These are phyloP conservation scores for Zelleria hepariella DNA, from an alignment of 2,888 invertebrate species.

Conservation along the genomic window DNA sequence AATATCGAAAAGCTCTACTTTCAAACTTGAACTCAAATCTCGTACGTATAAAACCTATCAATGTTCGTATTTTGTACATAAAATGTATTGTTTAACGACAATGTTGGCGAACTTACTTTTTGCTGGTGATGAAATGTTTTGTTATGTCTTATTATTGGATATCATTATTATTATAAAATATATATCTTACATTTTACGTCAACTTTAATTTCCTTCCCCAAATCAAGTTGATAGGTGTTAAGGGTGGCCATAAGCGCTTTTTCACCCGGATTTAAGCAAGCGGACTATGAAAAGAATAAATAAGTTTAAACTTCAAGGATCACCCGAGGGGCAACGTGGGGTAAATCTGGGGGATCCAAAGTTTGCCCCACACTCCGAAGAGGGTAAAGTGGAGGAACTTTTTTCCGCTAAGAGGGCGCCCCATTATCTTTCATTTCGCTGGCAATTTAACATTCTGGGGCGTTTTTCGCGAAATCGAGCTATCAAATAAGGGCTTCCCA, in stretches of 20 bases:
- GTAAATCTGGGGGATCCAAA: constrained; percentile 56
- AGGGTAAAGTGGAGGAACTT: constrained; percentile 41
- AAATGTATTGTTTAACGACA: constrained; percentile 12
- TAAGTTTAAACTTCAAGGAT: constrained; percentile 41
- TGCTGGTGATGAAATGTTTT: constrained; percentile 61
- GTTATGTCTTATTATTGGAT: constrained; percentile 33
- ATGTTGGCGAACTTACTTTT: constrained; percentile 63
- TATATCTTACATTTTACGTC: constrained; percentile 66
- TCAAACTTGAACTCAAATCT: neutral
- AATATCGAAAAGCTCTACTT: neutral
- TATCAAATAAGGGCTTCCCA: constrained; percentile 46
- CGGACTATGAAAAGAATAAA: constrained; percentile 46
- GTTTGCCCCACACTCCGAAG: constrained; percentile 47
- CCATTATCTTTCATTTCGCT: constrained; percentile 71
- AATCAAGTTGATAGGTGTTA: no score
- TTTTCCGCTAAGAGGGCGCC: constrained; percentile 50
- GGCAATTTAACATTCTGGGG: constrained; percentile 61
- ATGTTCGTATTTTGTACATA: constrained; percentile 37
- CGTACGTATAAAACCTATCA: neutral
- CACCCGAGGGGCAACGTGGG: constrained; percentile 45
- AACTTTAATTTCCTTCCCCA: neutral
- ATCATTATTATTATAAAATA: constrained; percentile 55
- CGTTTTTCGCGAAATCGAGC: constrained; percentile 63
- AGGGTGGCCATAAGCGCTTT: neutral
- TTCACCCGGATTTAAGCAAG: neutral